Evolutionary conservation across 2,113 vertebrate genomes (phyloP).

Genomic region (Otocyon megalotis): DNA sequence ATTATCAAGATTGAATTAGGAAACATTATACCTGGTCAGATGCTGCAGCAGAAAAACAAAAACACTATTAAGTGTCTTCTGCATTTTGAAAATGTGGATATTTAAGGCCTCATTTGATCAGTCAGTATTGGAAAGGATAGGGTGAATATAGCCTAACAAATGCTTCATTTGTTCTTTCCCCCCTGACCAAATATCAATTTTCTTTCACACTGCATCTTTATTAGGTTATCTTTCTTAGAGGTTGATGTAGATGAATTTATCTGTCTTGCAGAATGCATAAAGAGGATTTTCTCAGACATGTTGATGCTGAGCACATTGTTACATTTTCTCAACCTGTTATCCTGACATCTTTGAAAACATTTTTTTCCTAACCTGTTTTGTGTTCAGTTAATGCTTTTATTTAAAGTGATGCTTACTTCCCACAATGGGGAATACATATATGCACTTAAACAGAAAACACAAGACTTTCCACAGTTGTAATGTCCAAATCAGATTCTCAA

Average conservation of each 20-base stretch:
- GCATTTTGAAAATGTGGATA: conserved; percentile 7
- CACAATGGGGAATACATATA: background rate
- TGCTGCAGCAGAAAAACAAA: background rate
- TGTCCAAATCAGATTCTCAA: background rate
- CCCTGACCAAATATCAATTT: background rate
- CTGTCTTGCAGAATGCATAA: background rate
- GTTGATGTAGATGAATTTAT: conserved; percentile 39
- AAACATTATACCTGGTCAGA: background rate
- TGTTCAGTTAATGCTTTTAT: conserved; percentile 13
- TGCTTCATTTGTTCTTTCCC: conserved; percentile 33
- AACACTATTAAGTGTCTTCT: background rate
- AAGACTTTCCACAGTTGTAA: background rate
- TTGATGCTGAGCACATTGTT: background rate
- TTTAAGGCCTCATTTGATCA: conserved; percentile 51
- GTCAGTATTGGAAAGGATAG: background rate
- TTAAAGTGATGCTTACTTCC: background rate
- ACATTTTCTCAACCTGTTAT: background rate
- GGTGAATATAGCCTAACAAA: conserved; percentile 39
- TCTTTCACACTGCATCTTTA: conserved; percentile 1
- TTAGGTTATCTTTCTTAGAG: conserved; percentile 50
- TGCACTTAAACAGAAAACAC: background rate
- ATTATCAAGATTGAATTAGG: background rate
- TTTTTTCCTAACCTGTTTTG: background rate
- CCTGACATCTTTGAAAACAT: conserved; percentile 18
- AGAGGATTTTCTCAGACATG: background rate